Evolutionary conservation across 2,797 vertebrate species (phyloP).

Genomic region (Sebastes flavidus): DNA sequence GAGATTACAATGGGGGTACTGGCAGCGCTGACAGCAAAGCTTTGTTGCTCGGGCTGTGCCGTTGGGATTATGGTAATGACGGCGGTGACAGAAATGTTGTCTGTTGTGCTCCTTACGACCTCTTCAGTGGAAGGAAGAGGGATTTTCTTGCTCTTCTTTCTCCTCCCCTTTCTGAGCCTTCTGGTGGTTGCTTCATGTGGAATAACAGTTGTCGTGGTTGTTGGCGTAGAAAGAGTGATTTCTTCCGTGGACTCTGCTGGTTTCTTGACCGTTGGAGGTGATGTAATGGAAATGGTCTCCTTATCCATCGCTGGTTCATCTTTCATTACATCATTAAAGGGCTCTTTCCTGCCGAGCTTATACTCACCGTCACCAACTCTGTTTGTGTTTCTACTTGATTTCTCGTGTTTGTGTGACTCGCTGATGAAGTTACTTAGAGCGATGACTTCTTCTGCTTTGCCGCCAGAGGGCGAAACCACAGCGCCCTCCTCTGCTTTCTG

Average conservation of each 20-base stretch:
- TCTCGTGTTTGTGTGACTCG: constrained; percentile 31
- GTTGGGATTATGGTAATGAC: constrained; percentile 13
- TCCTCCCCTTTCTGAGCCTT: constrained; percentile 39
- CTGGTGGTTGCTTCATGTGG: constrained; percentile 31
- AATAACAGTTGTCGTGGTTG: neutral
- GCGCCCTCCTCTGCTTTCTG: constrained; percentile 65
- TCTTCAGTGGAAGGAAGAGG: constrained; percentile 4
- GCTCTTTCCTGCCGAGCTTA: constrained; percentile 57
- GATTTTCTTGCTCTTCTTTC: constrained; percentile 49
- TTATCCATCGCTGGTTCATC: constrained; percentile 75
- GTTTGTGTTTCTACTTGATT: constrained; percentile 35
- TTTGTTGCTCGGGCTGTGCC: constrained; percentile 31
- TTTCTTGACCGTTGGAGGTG: constrained; percentile 32
- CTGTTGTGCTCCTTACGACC: neutral
- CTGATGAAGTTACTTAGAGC: constrained; percentile 39
- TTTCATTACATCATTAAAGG: constrained; percentile 80
- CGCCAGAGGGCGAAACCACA: constrained; percentile 43
- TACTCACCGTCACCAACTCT: constrained; percentile 33
- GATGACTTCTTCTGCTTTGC: constrained; percentile 50
- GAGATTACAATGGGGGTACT: constrained; percentile 44
- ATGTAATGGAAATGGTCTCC: constrained; percentile 13
- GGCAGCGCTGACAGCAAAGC: constrained; percentile 16
- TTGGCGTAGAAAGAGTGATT: neutral
- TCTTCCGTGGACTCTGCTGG: constrained; percentile 12
- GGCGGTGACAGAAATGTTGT: constrained; percentile 16